Base-by-base conservation (phyloP, 2,888 invertebrate species). In the Xestia sexstrigata region DNA sequence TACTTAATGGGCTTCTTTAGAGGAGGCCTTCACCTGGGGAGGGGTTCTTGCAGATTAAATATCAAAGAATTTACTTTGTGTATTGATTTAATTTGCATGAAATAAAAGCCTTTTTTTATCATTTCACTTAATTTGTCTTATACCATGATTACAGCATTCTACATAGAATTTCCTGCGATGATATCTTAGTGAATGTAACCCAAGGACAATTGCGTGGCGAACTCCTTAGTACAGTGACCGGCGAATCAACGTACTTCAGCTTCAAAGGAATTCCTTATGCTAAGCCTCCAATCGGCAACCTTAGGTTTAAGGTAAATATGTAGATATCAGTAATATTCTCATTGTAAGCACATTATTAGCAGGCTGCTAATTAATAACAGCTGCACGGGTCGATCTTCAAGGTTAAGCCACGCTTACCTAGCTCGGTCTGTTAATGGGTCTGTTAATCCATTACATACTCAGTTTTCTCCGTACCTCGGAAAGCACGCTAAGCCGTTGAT, bases 221-320 rank as follows among this genome's bases (percentile, higher is more conserved):
- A 55, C 23, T 30, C 7, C 15, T 74, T 23, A 30, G 45, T 1
- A 55, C 69, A 6, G 49, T 70, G 30, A 47, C 63, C 39, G 58
- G 58, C 0, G 42, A 79, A 30, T 42, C 26, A 6, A n/a, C 35
- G 20, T 81, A 65, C 55, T 68, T 45, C 63, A 79, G 79, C 30
- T 81, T 76, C 58, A 79, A 74, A 68, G 81, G 79, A 42, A 65
- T 81, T 55, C 79, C 79, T 2, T 82, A 79, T 11, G 81, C 81
- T 1, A 79, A 79, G n/a, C 68, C 81, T 9, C 79, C 81, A 1
- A 35, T 71, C 3, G 79, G 79, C 4, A 4, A 20, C 11, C 76
- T 82, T 9, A 73, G 81, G 58, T 82, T 82, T 52, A 78, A 81
- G 75, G 81, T 81, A 68, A 68, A 23, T n/a, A 30, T 35, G 35